These are phyloP conservation scores for Papilio helenus DNA, from an alignment of 1,140 invertebrate genomes.

Conservation along the genomic window DNA sequence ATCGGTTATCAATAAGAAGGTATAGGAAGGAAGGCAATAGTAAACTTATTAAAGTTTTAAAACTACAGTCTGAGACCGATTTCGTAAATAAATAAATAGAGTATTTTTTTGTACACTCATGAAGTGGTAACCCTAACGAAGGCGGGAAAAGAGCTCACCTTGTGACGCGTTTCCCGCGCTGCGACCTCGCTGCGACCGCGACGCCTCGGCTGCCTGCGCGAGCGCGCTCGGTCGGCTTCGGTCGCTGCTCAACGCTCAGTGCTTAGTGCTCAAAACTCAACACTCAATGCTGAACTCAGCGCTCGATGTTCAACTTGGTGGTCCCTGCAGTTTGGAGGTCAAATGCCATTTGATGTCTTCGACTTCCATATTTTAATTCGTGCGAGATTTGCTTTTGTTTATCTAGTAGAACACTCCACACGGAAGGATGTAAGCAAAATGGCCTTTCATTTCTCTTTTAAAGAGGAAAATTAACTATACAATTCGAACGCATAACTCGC, in stretches of 20 bases:
- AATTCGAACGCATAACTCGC: constrained; percentile 39
- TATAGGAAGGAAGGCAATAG: too few species aligned
- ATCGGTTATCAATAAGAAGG: too few species aligned
- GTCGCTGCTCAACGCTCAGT: constrained; percentile 21
- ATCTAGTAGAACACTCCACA: constrained; percentile 48
- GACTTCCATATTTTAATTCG: constrained; percentile 56
- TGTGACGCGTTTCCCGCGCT: constrained; percentile 74
- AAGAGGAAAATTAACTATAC: constrained; percentile 41
- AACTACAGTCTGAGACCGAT: not conserved
- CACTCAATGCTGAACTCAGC: not conserved
- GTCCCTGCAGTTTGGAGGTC: constrained; percentile 31
- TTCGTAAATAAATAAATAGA: not conserved
- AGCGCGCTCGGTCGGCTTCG: constrained; percentile 45
- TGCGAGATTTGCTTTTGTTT: constrained; percentile 55
- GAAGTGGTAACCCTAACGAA: constrained; percentile 38
- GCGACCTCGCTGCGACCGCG: constrained; percentile 72
- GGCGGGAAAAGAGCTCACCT: constrained; percentile 77
- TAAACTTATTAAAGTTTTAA: not conserved
- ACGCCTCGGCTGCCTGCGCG: constrained; percentile 54
- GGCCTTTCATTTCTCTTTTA: constrained; percentile 44
- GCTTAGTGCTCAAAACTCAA: not conserved
- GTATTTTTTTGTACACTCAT: not conserved
- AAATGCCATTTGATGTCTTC: constrained; percentile 50
- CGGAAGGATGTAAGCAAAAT: constrained; percentile 48
- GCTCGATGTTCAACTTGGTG: not conserved